phyloP scores from a whole-genome alignment of 2,113 vertebrate genomes.

The Anhinga anhinga region DNA sequence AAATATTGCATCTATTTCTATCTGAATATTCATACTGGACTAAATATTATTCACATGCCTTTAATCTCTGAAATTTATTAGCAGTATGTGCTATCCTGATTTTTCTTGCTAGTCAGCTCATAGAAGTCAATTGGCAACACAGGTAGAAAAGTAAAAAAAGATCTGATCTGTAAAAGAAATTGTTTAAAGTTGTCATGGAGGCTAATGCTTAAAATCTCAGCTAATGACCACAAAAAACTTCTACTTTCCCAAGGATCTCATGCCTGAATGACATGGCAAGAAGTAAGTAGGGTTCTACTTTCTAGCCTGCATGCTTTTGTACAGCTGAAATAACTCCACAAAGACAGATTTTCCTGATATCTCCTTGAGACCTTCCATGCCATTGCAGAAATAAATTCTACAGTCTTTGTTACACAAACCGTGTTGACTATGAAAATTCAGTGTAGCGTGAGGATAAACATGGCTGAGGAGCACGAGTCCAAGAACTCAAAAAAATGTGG shows the following conservation, averaged over 20 bases:
- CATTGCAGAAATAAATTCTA: neutral
- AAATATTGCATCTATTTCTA: neutral
- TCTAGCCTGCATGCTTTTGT: neutral
- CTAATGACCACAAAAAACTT: neutral
- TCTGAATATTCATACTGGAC: neutral
- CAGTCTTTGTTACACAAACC: neutral
- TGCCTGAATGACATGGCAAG: neutral
- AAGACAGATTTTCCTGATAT: neutral
- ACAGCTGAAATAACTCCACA: neutral
- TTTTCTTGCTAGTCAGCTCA: neutral
- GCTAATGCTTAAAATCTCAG: neutral
- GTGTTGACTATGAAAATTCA: neutral
- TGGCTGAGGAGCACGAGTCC: neutral
- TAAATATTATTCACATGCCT: neutral
- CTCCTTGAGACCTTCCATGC: neutral
- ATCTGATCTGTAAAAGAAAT: neutral
- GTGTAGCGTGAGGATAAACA: neutral
- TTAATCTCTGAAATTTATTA: neutral
- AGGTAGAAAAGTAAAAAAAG: neutral
- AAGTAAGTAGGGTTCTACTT: neutral
- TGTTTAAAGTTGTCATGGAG: neutral
- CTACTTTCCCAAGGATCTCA: neutral
- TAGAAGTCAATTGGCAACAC: neutral
- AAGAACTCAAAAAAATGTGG: neutral
- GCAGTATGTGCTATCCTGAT: neutral